Evolutionary conservation across 2,113 vertebrate species (phyloP), one percentile per base, ranked within the genome.

Genomic region (Corythoichthys haematopterus): DNA sequence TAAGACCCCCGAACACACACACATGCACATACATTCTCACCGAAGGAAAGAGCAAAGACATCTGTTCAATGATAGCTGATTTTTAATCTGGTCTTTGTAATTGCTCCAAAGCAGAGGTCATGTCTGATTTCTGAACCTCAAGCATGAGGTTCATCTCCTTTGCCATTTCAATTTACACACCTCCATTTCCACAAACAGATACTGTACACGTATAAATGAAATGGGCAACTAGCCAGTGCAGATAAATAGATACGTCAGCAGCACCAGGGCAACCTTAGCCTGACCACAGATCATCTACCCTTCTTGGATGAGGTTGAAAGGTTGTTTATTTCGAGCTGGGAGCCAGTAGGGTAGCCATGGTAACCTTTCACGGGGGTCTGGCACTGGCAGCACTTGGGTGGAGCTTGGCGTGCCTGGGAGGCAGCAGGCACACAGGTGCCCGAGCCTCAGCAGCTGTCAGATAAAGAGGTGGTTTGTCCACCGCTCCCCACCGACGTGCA

Each of bases 341-440:
- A 75, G 75, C 74, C 64, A 6, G 45, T 76, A 71, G 70, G 75
- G 85, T 90, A 83, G 75, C 84, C 81, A 66, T 79, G 75, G 80
- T 56, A 88, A 87, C 87, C 66, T 84, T 88, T 87, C 83, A 85
- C 77, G 71, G 76, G 28, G 71, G 78, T 82, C 81, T 89, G 88
- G 85, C 86, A 81, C 67, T 11, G 20, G 57, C 46, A 60, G 81
- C 66, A 62, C 57, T 37, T 35, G 76, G 88, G 88, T 46, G 87
- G 88, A 80, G 88, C 75, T 88, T 87, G 87, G 85, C 87, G 66
- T 65, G 71, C 74, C 71, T 47, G 74, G 61, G 77, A 87, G 81
- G 84, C 85, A 75, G 85, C 82, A 79, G 84, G 88, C 85, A 78
- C 87, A 88, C 87, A 90, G 88, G 88, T 90, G 88, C 88, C 79